Percentiles rank a stretch among this genome's conserved stretches.
Evolutionary conservation across 1,140 invertebrate genomes (phyloP).

Genomic region (Caenorhabditis briggsae): DNA sequence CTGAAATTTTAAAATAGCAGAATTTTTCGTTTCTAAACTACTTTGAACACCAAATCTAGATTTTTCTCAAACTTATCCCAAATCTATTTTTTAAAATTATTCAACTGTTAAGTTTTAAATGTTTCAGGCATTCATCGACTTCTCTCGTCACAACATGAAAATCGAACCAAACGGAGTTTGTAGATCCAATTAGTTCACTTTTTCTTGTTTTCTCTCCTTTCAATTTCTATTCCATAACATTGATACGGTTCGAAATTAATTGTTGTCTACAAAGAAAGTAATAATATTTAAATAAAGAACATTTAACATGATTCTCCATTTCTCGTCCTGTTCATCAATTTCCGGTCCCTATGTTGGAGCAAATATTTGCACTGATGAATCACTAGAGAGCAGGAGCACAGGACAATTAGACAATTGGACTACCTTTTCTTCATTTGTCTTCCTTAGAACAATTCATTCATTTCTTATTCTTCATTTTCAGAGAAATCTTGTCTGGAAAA

Average conservation of each 20-base stretch:
- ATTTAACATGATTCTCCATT: slow-evolving; percentile 8
- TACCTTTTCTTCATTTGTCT: not conserved
- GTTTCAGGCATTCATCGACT: slow-evolving; percentile 37
- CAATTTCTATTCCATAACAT: not conserved
- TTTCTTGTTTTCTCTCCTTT: not conserved
- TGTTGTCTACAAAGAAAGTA: not conserved
- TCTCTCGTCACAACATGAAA: slow-evolving; percentile 41
- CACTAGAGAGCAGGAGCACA: not conserved
- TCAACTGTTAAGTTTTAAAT: too few relatives aligned
- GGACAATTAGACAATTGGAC: slow-evolving; percentile 2
- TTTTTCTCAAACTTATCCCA: too few relatives aligned
- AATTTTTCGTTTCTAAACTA: too few relatives aligned
- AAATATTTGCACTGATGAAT: slow-evolving; percentile 53
- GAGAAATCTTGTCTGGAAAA: too few relatives aligned
- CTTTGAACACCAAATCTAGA: too few relatives aligned
- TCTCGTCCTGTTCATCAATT: not conserved
- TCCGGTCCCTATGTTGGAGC: slow-evolving; percentile 7
- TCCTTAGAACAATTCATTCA: not conserved
- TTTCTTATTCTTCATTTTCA: too few relatives aligned
- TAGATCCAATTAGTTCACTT: not conserved
- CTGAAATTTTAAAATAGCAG: too few relatives aligned
- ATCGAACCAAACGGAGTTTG: slow-evolving; percentile 32
- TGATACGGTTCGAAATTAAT: slow-evolving; percentile 33
- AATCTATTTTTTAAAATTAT: too few relatives aligned
- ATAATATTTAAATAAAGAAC: slow-evolving; percentile 33